Base-by-base conservation (phyloP, 2,797 vertebrate genomes). In the Delichon dasypus region DNA sequence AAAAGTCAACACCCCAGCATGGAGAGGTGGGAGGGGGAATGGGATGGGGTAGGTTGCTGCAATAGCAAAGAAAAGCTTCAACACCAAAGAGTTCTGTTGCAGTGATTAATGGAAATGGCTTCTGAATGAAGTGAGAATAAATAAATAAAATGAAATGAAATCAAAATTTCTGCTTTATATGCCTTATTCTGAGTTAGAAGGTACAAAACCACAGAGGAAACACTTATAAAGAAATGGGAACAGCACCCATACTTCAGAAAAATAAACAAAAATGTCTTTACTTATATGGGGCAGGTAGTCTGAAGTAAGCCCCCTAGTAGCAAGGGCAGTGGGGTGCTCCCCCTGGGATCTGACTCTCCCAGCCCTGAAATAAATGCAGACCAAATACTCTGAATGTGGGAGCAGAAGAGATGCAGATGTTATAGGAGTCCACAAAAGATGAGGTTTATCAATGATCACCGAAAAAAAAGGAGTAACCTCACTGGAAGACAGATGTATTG, bases 71-170 rank as follows among this genome's bases (percentile, higher is more conserved):
- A 20, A 75, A 66, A 90, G 20, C 40, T 70, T 62, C 62, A 75
- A 13, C 25, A 58, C 4, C 3, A 1, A 16, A 40, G 58, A 64
- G 10, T 32, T 80, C 54, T 78, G 34, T 65, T 85, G 42, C 73
- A 32, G 10, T 50, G 68, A n/a, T 72, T 85, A 85, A 68, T 67
- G 47, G 30, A 86, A 89, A 93, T 29, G 21, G 4, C 16, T 81
- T 65, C 55, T 60, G 57, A 92, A 91, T 64, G 17, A 83, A 67
- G 30, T 47, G 32, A 92, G 55, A 89, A 79, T 58, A 89, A 88
- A 68, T 44, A 78, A 88, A 68, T 44, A 78, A 88, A 91, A 58
- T 25, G 26, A 15, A 45, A 75, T 38, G 48, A 85, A 93, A 80
- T 55, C 15, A 70, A 84, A 36, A 29, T 45, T 80, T 74, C 50